Evolutionary conservation across 2,113 vertebrate species (phyloP), one percentile per base, ranked within the genome.

Genomic region (Stictonetta naevosa): DNA sequence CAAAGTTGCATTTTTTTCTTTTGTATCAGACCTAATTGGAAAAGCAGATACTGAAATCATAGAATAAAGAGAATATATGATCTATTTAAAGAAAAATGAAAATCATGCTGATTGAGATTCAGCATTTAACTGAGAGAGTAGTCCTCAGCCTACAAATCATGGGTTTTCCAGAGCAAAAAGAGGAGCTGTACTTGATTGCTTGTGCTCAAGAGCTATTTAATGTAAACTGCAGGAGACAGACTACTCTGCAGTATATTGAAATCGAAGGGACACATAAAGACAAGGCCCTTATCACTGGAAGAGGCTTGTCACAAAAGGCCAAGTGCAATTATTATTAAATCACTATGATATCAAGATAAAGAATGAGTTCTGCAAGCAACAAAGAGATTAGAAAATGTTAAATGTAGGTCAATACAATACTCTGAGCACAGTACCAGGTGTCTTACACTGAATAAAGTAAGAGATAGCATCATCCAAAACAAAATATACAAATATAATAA

Each of bases 271-370:
- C 40, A 34, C 8, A n/a, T 33, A 79, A 79, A 93, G 62, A 88
- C 44, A 89, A 91, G 26, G 6, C 21, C 28, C 7, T 79, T 85
- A 46, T 11, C 62, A 78, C 42, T 77, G 44, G 64, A 94, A 86
- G 74, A 25, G 50, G 50, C 50, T 52, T 52, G 50, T 25, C 22
- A 84, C 42, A 82, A 93, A 95, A 95, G 88, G 34, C 48, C 46
- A 90, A 87, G 83, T 26, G 6, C 21, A 76, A 89, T 93, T 93
- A 66, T 95, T 76, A 86, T 91, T 85, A 93, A 90, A 48, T 83
- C 52, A 71, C 14, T 69, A 14, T 85, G 67, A 92, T 38, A 92
- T 20, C 6, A 56, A 56, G n/a, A 62, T 68, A 90, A 96, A 92
- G n/a, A 93, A n/a, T 86, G 83, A 59, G 40, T 83, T 76, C 46